A percentile compares a stretch with the other conserved stretches of the same genome.
Evolutionary conservation across 2,888 invertebrate genomes (phyloP).

Genomic region (Andrena chrysosceles): DNA sequence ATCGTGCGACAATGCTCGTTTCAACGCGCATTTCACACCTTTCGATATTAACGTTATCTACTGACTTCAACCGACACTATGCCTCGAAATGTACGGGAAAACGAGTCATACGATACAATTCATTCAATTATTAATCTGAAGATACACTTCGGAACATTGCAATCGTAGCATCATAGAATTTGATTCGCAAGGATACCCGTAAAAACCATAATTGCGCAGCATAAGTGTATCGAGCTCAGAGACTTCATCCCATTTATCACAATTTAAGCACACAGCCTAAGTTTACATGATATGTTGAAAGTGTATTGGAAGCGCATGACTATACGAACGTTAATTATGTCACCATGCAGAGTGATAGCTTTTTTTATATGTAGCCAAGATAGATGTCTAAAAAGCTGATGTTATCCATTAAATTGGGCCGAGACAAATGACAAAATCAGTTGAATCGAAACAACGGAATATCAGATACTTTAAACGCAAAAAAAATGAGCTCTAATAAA

Average conservation of each 20-base stretch:
- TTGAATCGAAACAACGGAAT: constrained; percentile 28
- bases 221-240: constrained; percentile 48
- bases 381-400: constrained; percentile 45
- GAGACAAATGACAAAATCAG: constrained; percentile 37
- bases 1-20: constrained; percentile 8
- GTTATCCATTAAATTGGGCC: constrained; percentile 68
- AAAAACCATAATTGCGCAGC: constrained; percentile 12
- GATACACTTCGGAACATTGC: background rate
- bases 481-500: constrained; percentile 45
- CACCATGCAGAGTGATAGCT: constrained; percentile 62
- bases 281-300: constrained; percentile 7
- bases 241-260: constrained; percentile 41
- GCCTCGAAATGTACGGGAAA: background rate
- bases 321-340: constrained; percentile 44
- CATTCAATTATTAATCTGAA: background rate
- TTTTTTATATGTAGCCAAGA: constrained; percentile 42
- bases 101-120: background rate
- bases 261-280: constrained; percentile 22
- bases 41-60: background rate
- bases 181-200: background rate
- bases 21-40: background rate
- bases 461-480: constrained; percentile 24
- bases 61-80: background rate
- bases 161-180: background rate
- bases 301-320: constrained; percentile 3